These are phyloP conservation scores for Eudyptes chrysolophus DNA, from an alignment of 2,113 vertebrate genomes.

Conservation along the genomic window DNA sequence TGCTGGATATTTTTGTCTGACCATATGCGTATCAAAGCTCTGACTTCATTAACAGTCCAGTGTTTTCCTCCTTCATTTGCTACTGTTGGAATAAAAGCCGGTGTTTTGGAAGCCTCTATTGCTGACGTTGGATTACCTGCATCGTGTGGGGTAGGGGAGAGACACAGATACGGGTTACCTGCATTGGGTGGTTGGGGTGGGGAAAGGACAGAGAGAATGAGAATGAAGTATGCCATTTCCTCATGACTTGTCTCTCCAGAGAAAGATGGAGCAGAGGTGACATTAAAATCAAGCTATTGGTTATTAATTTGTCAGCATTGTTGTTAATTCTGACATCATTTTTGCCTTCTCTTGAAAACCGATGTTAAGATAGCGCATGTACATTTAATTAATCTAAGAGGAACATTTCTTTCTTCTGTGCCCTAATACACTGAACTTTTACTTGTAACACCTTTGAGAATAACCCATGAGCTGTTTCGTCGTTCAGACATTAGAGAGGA, in stretches of 20 bases:
- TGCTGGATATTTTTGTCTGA: conserved; percentile 82
- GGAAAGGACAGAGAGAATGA: neutral
- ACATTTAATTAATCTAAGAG: neutral
- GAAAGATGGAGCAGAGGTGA: neutral
- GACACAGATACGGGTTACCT: conserved; percentile 47
- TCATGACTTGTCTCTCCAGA: neutral
- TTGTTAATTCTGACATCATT: neutral
- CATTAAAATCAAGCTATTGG: neutral
- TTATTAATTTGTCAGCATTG: neutral
- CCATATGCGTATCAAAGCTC: conserved; percentile 85
- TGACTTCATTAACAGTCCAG: conserved; percentile 88
- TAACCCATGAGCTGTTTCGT: neutral
- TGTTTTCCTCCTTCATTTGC: conserved; percentile 88
- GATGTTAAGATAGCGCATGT: neutral
- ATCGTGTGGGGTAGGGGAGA: conserved; percentile 25
- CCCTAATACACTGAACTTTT: neutral
- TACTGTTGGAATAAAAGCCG: conserved; percentile 66
- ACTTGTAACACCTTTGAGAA: neutral
- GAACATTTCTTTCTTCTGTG: neutral
- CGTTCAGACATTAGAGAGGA: neutral
- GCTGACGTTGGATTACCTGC: conserved; percentile 64
- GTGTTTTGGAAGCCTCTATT: conserved; percentile 42
- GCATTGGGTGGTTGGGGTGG: neutral
- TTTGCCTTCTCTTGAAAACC: neutral
- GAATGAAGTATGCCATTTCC: neutral